A percentile compares a stretch with the other conserved stretches of the same genome.
phyloP scores from a whole-genome alignment of 2,797 vertebrate species.

The Toxotes lorentzi region DNA sequence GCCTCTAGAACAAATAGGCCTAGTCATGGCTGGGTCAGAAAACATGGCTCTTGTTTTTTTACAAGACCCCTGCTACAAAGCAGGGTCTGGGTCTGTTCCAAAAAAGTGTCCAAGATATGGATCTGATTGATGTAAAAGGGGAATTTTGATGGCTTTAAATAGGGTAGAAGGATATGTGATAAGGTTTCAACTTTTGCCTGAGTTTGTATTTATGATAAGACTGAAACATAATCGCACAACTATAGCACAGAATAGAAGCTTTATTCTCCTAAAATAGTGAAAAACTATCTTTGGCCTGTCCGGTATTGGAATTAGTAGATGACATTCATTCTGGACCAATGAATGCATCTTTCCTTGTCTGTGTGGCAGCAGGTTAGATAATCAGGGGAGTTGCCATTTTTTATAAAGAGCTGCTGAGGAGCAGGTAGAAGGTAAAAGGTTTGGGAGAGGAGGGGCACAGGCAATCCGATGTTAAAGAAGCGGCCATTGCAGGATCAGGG shows the following conservation, averaged over 20 bases:
- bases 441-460: neutral
- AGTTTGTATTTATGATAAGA: conserved; percentile 9
- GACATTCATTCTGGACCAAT: neutral
- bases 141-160: conserved; percentile 14
- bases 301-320: neutral
- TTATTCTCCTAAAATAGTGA: neutral
- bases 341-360: neutral
- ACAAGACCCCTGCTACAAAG: conserved; percentile 14
- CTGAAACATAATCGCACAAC: too few species aligned
- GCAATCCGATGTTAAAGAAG: conserved; percentile 3
- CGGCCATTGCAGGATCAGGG: neutral
- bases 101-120: conserved; percentile 25
- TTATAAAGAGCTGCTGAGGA: conserved; percentile 9
- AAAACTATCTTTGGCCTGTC: too few species aligned
- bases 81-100: neutral
- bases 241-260: neutral
- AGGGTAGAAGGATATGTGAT: neutral
- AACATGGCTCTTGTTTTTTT: conserved; percentile 23
- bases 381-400: neutral
- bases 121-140: conserved; percentile 11
- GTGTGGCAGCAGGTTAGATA: neutral
- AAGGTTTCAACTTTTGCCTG: neutral
- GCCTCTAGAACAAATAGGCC: conserved; percentile 60
- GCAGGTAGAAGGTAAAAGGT: neutral
- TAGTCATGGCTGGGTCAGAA: conserved; percentile 48